phyloP scores from a whole-genome alignment of 2,797 vertebrate genomes.

The Gymnopithys bicolor region DNA sequence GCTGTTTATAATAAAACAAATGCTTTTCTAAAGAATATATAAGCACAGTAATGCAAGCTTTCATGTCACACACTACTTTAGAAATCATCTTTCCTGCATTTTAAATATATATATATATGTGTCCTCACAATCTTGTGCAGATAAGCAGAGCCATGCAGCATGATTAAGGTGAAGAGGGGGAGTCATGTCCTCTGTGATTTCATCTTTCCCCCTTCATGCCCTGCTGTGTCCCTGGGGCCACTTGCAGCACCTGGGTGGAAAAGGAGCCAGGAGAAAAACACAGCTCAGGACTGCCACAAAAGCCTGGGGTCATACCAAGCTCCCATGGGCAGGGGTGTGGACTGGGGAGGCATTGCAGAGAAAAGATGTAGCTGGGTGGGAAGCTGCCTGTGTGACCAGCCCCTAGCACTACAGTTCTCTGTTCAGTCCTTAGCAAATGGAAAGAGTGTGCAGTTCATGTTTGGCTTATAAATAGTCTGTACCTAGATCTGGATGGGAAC shows the following conservation, averaged over 20 bases:
- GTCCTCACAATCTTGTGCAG: neutral
- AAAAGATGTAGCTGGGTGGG: neutral
- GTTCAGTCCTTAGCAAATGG: neutral
- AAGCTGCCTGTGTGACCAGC: too few species aligned
- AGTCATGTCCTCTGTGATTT: neutral
- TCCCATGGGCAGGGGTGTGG: fast-evolving
- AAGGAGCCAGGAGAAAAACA: neutral
- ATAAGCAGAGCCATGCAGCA: neutral
- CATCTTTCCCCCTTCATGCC: neutral
- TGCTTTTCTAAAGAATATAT: neutral
- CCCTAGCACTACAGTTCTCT: neutral
- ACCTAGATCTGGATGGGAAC: neutral
- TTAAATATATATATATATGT: neutral
- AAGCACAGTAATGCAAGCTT: neutral
- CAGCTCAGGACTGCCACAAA: neutral
- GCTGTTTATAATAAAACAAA: neutral
- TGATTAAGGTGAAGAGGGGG: neutral
- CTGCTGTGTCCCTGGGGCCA: neutral
- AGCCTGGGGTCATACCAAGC: neutral
- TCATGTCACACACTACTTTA: neutral
- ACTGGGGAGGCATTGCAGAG: fast-evolving
- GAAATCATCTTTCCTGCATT: neutral
- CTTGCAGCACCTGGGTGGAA: fast-evolving
- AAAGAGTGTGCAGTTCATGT: neutral
- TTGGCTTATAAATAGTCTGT: neutral